Conservation (phyloP, 2,797 vertebrate species). For the Pseudochirops corinnae region DNA sequence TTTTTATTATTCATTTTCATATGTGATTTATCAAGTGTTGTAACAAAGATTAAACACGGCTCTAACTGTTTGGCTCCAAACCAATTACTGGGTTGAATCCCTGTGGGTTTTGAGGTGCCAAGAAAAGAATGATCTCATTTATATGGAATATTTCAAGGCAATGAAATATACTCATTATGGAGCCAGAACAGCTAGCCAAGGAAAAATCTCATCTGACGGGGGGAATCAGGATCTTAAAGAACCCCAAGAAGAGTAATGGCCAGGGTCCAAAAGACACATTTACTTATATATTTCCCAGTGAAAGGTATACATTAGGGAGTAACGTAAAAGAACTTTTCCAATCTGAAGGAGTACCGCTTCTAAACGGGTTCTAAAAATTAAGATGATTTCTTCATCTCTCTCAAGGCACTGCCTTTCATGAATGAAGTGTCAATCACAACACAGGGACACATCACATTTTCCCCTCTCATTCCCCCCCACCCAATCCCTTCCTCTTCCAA, state of each 20-base stretch:
- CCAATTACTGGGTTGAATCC: not conserved
- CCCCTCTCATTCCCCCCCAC: not conserved
- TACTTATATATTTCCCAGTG: not conserved
- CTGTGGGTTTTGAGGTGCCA: not conserved
- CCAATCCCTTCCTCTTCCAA: not conserved
- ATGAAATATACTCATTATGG: not conserved
- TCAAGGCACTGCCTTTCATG: conserved; percentile 1
- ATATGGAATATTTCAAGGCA: not conserved
- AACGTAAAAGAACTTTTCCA: not conserved
- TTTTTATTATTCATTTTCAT: not conserved
- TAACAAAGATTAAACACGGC: not conserved
- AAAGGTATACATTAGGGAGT: not conserved
- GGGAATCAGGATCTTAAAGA: not conserved
- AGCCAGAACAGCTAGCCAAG: not conserved
- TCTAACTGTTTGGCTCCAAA: not conserved
- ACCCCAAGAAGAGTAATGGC: not conserved
- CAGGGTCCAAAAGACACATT: not conserved
- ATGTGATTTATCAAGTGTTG: not conserved
- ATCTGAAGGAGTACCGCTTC: not conserved
- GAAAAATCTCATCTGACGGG: not conserved
- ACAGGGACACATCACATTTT: not conserved
- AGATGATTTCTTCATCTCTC: conserved; percentile 18
- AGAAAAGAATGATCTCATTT: not conserved
- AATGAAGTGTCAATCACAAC: not conserved
- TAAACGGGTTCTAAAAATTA: not conserved